phyloP scores from a whole-genome alignment of 2,888 invertebrate genomes.

The Nomada fucata region DNA sequence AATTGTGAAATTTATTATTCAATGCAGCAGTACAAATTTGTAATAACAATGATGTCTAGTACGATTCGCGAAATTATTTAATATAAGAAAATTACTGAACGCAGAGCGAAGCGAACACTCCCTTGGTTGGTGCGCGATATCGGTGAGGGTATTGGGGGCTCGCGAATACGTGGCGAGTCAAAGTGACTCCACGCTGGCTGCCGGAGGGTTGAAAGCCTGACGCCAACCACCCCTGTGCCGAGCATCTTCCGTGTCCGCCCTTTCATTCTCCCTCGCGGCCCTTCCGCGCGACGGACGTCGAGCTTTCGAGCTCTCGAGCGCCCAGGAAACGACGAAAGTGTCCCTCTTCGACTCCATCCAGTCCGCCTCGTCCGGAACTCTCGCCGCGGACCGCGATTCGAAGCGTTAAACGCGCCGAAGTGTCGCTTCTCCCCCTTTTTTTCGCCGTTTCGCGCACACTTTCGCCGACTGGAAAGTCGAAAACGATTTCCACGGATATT shows the following conservation, averaged over 20 bases:
- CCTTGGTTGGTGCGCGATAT: no score
- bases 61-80: no score
- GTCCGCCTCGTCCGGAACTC: conserved; percentile 35
- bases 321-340: conserved; percentile 49
- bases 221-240: background rate
- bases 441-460: background rate
- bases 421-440: conserved; percentile 36
- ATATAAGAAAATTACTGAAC: no score
- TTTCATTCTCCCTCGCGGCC: conserved; percentile 6
- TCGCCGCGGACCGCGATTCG: conserved; percentile 55
- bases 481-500: no score
- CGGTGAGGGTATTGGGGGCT: no score
- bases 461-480: background rate
- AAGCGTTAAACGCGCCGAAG: conserved; percentile 59
- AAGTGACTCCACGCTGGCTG: no score
- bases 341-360: conserved; percentile 47
- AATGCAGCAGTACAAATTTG: no score
- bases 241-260: conserved; percentile 22
- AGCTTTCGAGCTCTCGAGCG: conserved; percentile 41
- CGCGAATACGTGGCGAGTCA: no score
- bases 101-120: no score
- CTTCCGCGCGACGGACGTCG: conserved; percentile 10
- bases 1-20: no score
- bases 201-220: conserved; percentile 23
- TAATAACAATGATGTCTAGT: no score